Conservation (phyloP, 92 coral and sea anemone genomes). For the Epizoanthus stellaris region DNA sequence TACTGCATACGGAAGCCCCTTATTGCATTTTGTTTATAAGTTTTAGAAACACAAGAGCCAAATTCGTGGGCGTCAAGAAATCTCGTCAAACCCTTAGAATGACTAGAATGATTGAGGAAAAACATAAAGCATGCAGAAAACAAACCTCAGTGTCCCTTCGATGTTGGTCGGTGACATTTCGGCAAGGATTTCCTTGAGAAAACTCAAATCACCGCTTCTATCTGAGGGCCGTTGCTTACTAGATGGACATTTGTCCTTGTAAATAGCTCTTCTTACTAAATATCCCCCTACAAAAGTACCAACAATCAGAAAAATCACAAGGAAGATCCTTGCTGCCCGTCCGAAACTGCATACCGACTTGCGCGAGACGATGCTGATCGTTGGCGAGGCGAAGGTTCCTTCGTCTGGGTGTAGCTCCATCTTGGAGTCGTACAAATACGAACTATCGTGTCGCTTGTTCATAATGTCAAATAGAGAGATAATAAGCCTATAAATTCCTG, state of each 20-base stretch:
- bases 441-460: conserved; percentile 61
- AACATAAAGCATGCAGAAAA: neutral
- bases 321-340: conserved; percentile 46
- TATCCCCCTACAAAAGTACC: conserved; percentile 83
- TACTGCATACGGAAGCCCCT: neutral
- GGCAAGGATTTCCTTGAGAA: conserved; percentile 66
- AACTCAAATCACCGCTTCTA: conserved; percentile 50
- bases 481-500: conserved; percentile 21
- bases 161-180: conserved; percentile 78
- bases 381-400: conserved; percentile 73
- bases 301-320: conserved; percentile 61
- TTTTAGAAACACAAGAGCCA: neutral
- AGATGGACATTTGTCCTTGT: conserved; percentile 17
- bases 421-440: conserved; percentile 79
- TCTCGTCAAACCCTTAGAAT: neutral
- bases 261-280: conserved; percentile 74
- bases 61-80: conserved; percentile 10
- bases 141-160: conserved; percentile 71
- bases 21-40: neutral
- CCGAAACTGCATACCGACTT: conserved; percentile 40
- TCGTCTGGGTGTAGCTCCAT: conserved; percentile 89
- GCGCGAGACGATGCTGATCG: conserved; percentile 31
- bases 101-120: neutral
- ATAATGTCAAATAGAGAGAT: conserved; percentile 36
- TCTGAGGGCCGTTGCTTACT: neutral